Evolutionary conservation across 2,113 vertebrate species (phyloP).

Genomic region (Choloepus hoffmanni): DNA sequence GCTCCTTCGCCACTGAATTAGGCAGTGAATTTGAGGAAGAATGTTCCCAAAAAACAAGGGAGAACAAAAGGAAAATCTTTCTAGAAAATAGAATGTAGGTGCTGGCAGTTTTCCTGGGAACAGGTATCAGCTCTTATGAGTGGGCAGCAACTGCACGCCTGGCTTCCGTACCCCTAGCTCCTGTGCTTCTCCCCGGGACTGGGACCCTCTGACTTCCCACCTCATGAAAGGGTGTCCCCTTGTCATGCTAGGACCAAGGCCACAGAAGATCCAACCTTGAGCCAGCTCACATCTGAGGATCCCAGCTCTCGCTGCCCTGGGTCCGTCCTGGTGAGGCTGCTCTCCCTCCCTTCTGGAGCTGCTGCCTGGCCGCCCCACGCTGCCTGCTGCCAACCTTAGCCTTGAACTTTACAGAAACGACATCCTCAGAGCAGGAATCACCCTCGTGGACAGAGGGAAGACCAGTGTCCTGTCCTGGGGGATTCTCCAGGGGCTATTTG

Average conservation of each 20-base stretch:
- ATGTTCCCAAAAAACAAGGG: background rate
- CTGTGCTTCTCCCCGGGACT: background rate
- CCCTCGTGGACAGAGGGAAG: background rate
- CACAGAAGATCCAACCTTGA: background rate
- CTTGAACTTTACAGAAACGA: background rate
- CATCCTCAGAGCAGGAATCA: background rate
- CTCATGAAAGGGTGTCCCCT: background rate
- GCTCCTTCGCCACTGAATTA: background rate
- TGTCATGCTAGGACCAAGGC: background rate
- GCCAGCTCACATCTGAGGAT: no score
- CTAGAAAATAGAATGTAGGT: background rate
- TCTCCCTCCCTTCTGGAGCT: background rate
- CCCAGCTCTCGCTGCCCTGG: background rate
- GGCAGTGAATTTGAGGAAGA: background rate
- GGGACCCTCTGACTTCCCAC: background rate
- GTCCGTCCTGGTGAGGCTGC: background rate
- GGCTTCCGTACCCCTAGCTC: fast-evolving
- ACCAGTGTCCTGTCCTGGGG: background rate
- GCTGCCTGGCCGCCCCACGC: background rate
- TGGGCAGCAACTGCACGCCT: fast-evolving
- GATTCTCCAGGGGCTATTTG: fast-evolving
- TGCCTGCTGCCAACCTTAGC: background rate
- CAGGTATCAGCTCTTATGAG: background rate
- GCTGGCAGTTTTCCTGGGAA: background rate
- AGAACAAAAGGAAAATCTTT: background rate